Evolutionary conservation across 1,140 invertebrate species (phyloP), one percentile per base, ranked within the genome.

Genomic region (Bilobella aurantiaca): DNA sequence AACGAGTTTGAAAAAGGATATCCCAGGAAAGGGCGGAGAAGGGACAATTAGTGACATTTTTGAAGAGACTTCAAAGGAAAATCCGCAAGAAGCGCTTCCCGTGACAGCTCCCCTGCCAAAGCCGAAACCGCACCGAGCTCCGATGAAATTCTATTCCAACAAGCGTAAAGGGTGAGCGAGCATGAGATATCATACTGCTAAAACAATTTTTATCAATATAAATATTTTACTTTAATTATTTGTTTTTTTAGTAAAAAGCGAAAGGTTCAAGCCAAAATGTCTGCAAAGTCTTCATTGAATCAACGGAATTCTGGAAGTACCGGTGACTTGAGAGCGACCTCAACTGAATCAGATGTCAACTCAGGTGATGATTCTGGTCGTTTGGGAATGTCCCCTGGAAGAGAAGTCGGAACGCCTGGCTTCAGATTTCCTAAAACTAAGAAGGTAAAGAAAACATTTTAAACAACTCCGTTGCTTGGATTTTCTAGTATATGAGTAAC

Each of bases 341-440:
- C 75, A 65, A 76, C 67, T 30, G 88, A 89, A 69, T 90, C 87
- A 0, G 86, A 87, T 65, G 82, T 86, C 1, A 87, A 85, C 1
- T 85, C 83, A 0, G 72, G 69, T 25, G 86, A 87, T 31, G 87
- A 87, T 74, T 82, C 49, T 42, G 5, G 58, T 27, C 53, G 65
- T 1, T 21, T 60, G 23, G n/a, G n/a, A n/a, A n/a, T n/a, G n/a
- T n/a, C n/a, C n/a, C n/a, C n/a, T n/a, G n/a, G n/a, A 62, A 56
- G 49, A 72, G 64, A 62, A 69, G 64, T 12, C 49, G 23, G 58
- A 1, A 56, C 63, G 53, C 84, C 83, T 1, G 84, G 82, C 21
- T 90, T 90, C 74, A 90, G 90, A 76, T 87, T 93, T 75, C 89
- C 90, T 0, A 94, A 95, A 79, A 94, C 91, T 0, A 94, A 94